phyloP scores from a whole-genome alignment of 30 jellyfish, hydroid and myxozoan species.

The Rhopilema esculentum region DNA sequence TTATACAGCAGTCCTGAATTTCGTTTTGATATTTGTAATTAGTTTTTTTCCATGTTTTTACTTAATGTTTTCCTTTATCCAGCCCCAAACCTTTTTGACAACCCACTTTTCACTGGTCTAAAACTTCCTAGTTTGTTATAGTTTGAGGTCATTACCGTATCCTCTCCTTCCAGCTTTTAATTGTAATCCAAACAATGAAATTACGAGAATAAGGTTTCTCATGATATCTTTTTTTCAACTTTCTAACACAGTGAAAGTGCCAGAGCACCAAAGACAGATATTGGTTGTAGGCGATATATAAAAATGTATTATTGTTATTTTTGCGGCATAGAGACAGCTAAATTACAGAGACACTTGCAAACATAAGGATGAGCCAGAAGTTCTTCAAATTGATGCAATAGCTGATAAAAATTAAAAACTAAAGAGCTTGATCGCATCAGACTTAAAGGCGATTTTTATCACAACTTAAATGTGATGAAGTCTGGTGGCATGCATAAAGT shows the following conservation, averaged over 20 bases:
- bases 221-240: too few species aligned
- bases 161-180: not conserved
- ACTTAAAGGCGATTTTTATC: constrained; percentile 33
- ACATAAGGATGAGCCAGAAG: constrained; percentile 38
- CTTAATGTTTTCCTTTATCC: too few species aligned
- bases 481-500: constrained; percentile 49
- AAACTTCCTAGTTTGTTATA: too few species aligned
- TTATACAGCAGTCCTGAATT: too few species aligned
- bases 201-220: too few species aligned
- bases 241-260: too few species aligned
- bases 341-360: constrained; percentile 37
- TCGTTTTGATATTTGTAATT: too few species aligned
- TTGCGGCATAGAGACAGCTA: constrained; percentile 19
- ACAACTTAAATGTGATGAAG: constrained; percentile 37
- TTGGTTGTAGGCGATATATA: constrained; percentile 30
- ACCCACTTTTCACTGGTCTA: too few species aligned
- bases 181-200: too few species aligned
- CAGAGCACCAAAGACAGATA: not conserved
- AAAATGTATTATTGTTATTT: constrained; percentile 13
- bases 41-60: too few species aligned
- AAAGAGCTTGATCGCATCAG: constrained; percentile 42
- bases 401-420: constrained; percentile 2
- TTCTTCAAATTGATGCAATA: constrained; percentile 13
- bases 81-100: too few species aligned
- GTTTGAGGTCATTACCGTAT: too few species aligned